Evolutionary conservation across 2,888 invertebrate genomes (phyloP).

Genomic region (Onthophagus sagittarius): DNA sequence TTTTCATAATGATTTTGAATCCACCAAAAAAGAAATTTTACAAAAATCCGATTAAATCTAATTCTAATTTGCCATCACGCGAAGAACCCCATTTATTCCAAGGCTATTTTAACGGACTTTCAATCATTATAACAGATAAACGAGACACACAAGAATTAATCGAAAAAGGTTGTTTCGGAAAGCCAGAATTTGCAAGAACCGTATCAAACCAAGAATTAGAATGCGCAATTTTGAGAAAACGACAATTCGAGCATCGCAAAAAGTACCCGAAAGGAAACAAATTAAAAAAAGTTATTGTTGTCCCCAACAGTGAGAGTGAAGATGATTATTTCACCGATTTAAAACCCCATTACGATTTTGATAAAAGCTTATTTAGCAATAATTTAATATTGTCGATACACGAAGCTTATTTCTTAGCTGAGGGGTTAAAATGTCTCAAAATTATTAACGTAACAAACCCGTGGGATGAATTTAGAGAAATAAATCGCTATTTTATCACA

Average conservation of each 20-base stretch:
- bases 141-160: constrained; percentile 60
- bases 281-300: constrained; percentile 53
- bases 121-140: constrained; percentile 59
- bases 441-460: constrained; percentile 49
- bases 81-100: constrained; percentile 43
- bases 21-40: not conserved
- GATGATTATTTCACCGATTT: constrained; percentile 61
- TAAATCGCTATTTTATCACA: constrained; percentile 59
- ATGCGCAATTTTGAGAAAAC: constrained; percentile 55
- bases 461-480: constrained; percentile 57
- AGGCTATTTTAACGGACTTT: constrained; percentile 65
- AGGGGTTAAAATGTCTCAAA: constrained; percentile 63
- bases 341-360: constrained; percentile 57
- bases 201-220: constrained; percentile 43
- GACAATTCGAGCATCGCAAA: constrained; percentile 59
- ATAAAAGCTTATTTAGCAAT: constrained; percentile 59
- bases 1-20: not conserved
- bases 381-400: constrained; percentile 65
- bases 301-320: constrained; percentile 60
- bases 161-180: constrained; percentile 74
- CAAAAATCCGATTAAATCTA: not conserved
- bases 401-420: constrained; percentile 73
- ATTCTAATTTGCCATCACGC: not conserved
- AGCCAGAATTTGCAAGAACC: constrained; percentile 53
- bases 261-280: constrained; percentile 31